Percentiles rank a stretch among this genome's conserved stretches.
phyloP scores from a whole-genome alignment of 2,888 invertebrate species.

The Pyralis farinalis region DNA sequence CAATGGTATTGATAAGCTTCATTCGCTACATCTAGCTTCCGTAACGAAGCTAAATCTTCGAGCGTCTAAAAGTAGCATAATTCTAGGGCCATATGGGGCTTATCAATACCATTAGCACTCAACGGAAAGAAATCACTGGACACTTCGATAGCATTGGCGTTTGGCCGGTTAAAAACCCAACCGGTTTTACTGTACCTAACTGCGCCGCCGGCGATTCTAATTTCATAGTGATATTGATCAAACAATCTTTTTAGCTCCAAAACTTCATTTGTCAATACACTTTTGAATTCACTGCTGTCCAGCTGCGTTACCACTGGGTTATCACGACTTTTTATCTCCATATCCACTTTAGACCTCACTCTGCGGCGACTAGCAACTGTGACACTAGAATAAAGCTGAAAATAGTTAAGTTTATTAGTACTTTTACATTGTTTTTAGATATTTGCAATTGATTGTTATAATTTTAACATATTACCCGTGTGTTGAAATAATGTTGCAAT shows the following conservation, averaged over 20 bases:
- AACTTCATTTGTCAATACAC: conserved; percentile 92
- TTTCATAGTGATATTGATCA: conserved; percentile 89
- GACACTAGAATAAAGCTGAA: conserved; percentile 28
- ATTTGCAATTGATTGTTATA: too few species aligned
- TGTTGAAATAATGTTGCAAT: background rate
- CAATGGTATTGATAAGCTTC: too few species aligned
- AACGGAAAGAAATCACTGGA: too few species aligned
- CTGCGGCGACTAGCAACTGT: conserved; percentile 27
- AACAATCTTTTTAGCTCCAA: conserved; percentile 86
- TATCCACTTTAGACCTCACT: conserved; percentile 46
- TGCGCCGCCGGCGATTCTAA: conserved; percentile 98
- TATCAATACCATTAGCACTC: too few species aligned
- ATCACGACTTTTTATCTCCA: conserved; percentile 61
- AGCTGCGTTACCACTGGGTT: conserved; percentile 87
- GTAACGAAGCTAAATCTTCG: too few species aligned
- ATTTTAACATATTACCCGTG: conserved; percentile 3
- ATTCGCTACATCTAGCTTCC: too few species aligned
- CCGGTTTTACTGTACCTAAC: conserved; percentile 84
- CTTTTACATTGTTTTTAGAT: too few species aligned
- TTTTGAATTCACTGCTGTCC: conserved; percentile 86
- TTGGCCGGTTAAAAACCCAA: too few species aligned
- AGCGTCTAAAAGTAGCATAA: too few species aligned
- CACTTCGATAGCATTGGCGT: too few species aligned
- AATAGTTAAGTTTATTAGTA: too few species aligned
- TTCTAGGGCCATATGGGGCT: too few species aligned